Evolutionary conservation across 2,113 vertebrate genomes (phyloP), one percentile per base, ranked within the genome.

Genomic region (Syngnathus floridae): DNA sequence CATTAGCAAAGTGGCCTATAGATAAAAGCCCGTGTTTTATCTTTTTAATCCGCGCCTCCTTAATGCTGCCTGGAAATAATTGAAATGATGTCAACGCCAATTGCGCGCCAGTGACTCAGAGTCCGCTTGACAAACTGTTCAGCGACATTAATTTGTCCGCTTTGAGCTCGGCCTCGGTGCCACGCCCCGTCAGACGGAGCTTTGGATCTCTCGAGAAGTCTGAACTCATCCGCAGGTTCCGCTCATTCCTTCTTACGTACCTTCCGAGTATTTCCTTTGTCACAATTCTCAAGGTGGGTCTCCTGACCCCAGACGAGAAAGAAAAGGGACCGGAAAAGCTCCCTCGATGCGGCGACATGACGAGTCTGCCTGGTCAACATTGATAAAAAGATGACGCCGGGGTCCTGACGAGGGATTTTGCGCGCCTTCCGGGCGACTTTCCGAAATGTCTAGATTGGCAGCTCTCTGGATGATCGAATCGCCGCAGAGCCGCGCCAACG

Each of bases 281-380:
- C 56, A 31, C 31, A 77, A 87, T 83, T 88, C 89, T 88, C 87
- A 78, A 67, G 85, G 73, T 84, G 79, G 64, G 73, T 77, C 67
- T 59, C 41, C 75, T 87, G 90, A 90, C 90, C 88, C 71, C 63
- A 72, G 73, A 84, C 76, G 80, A 83, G 77, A 87, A 88, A 89
- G 85, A 87, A 77, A 64, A 72, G 84, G 81, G 87, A 86, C 70
- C 73, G 64, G 74, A 74, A 62, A 65, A 58, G 54, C 66, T 82
- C 86, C 83, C 80, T 16, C 52, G 64, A 58, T 67, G 77, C n/a
- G 37, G 71, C 65, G 85, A 81, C 82, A 80, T 61, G 0, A 81
- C 77, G 79, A 81, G 70, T 77, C 46, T 69, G 69, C 76, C 83
- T 81, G 86, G 86, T 84, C 88, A 89, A 84, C 89, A 89, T 86